Evolutionary conservation across 2,888 invertebrate genomes (phyloP), one percentile per base, ranked within the genome.

Genomic region (Stenolophus ochropezus): DNA sequence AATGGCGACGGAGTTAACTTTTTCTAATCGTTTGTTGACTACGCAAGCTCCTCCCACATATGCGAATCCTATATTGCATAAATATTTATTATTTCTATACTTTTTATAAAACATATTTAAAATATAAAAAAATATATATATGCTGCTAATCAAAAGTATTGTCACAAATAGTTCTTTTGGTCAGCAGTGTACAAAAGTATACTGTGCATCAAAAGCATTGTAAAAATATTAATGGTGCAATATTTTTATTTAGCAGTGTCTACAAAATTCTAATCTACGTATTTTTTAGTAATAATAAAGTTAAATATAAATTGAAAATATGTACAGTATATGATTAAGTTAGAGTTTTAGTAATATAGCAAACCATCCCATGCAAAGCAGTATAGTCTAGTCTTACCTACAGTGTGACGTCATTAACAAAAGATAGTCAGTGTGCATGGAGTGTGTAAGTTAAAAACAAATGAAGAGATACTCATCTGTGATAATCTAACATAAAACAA

Each of bases 11-110:
- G 96, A 97, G 91, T 98, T 98, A 85, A 97, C 97, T 90, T 98
- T 98, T 91, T 97, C 97, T 85, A 97, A 91, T 85, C 97, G 92
- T 89, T 97, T 97, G 91, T 98, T 97, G 84, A 98, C 97, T 79
- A 97, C 97, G 89, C 97, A 98, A 80, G 97, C 97, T 86, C 97
- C 97, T 83, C 97, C 97, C 84, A 98, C 97, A 90, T 98, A 98
- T 83, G 97, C 97, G 89, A 98, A 98, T 88, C 97, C 97, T 97
- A 91, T 51, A 69, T 69, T 4, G n/a, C 33, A 42, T 8, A 42
- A 42, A 42, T 42, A 11, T 42, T 3, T 42, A 42, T 42, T 42
- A 42, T 8, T 11, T 11, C 33, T 1, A 0, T 42, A 11, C 11
- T 42, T 42, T 33, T 42, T 42, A 11, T 42, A 11, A 11, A n/a